A percentile compares a stretch with the other conserved stretches of the same genome.
These are phyloP conservation scores for Lineus longissimus DNA, from an alignment of 1,140 invertebrate species.

Conservation along the genomic window DNA sequence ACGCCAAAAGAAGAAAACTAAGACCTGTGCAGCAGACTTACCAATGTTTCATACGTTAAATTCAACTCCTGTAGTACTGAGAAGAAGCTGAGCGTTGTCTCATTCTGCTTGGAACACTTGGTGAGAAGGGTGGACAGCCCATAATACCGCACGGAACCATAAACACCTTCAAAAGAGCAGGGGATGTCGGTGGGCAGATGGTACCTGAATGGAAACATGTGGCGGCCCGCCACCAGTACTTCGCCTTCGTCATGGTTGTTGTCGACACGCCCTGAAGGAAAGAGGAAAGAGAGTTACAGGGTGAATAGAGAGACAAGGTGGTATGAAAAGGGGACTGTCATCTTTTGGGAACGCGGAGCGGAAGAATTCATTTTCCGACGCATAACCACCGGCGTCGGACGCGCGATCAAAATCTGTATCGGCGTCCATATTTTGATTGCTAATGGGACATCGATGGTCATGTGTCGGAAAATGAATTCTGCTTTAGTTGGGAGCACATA, in stretches of 20 bases:
- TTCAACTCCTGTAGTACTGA: neutral
- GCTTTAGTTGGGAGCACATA: too few relatives aligned
- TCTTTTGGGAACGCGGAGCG: too few relatives aligned
- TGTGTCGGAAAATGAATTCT: too few relatives aligned
- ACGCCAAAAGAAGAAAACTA: too few relatives aligned
- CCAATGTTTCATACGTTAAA: neutral
- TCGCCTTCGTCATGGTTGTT: neutral
- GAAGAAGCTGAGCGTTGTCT: neutral
- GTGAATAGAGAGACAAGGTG: too few relatives aligned
- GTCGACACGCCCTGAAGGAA: neutral
- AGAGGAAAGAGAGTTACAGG: neutral
- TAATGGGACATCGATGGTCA: too few relatives aligned
- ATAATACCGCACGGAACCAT: constrained; percentile 3
- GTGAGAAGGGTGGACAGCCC: neutral
- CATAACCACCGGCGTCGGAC: too few relatives aligned
- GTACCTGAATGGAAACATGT: neutral
- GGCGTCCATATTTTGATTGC: too few relatives aligned
- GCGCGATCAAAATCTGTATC: too few relatives aligned
- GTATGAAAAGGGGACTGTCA: too few relatives aligned
- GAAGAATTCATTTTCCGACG: too few relatives aligned
- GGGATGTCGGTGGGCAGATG: neutral
- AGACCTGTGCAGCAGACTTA: too few relatives aligned
- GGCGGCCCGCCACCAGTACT: neutral
- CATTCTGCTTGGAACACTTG: neutral
- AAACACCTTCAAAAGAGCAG: constrained; percentile 1